A percentile compares a stretch with the other conserved stretches of the same genome.
These are phyloP conservation scores for Andrena haemorrhoa DNA, from an alignment of 2,888 invertebrate species.

Conservation along the genomic window DNA sequence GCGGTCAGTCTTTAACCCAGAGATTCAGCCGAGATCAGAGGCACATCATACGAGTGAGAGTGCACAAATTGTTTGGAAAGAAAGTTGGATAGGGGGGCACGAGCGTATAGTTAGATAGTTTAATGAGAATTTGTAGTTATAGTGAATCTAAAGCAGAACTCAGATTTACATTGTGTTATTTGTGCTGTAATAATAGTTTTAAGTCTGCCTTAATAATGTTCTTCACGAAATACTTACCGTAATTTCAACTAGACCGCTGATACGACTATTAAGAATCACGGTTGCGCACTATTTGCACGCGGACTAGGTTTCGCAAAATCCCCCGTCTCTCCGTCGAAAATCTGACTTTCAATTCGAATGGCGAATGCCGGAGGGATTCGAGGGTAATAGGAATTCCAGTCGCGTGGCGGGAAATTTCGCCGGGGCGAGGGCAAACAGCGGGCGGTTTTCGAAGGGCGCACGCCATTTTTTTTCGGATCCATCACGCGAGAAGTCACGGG, in stretches of 20 bases:
- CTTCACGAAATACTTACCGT: too few species aligned
- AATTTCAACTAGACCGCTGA: too few species aligned
- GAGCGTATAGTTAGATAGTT: too few species aligned
- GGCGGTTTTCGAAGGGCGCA: background rate
- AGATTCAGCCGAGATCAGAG: slow-evolving; percentile 1
- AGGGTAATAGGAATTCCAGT: slow-evolving; percentile 39
- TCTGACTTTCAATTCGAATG: slow-evolving; percentile 19
- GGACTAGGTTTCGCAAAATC: background rate
- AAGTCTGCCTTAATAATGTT: too few species aligned
- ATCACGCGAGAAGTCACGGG: slow-evolving; percentile 21
- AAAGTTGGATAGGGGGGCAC: too few species aligned
- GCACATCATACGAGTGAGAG: background rate
- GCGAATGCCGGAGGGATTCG: background rate
- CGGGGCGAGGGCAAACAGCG: slow-evolving; percentile 1
- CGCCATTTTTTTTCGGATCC: slow-evolving; percentile 12
- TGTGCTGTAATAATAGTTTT: too few species aligned
- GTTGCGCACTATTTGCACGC: slow-evolving; percentile 15
- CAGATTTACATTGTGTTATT: too few species aligned
- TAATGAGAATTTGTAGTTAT: too few species aligned
- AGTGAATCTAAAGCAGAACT: too few species aligned
- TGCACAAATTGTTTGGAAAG: too few species aligned
- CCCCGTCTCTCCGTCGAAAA: background rate
- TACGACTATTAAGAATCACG: slow-evolving; percentile 3
- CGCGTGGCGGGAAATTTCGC: slow-evolving; percentile 36
- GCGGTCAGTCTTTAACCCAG: background rate